Percentiles rank a stretch among this genome's conserved stretches.
phyloP scores from a whole-genome alignment of 1,140 invertebrate genomes.

The Palaemon carinicauda region DNA sequence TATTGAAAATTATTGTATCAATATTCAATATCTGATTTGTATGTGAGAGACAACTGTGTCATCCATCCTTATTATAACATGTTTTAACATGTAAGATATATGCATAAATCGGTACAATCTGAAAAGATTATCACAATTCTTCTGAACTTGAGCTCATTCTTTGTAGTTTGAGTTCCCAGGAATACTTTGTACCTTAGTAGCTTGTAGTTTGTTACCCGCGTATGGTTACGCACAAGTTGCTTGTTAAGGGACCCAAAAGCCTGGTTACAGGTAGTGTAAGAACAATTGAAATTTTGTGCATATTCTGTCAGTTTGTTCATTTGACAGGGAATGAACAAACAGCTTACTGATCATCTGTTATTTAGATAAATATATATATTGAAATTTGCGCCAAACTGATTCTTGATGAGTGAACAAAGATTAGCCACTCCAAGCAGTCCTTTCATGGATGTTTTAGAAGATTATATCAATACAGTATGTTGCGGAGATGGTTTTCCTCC shows the following conservation, averaged over 20 bases:
- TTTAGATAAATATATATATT: too few species aligned
- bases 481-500: not conserved
- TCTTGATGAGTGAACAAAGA: too few species aligned
- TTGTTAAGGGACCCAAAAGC: conserved; percentile 19
- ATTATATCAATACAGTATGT: too few species aligned
- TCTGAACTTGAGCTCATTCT: conserved; percentile 12
- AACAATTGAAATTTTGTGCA: not conserved
- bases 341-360: too few species aligned
- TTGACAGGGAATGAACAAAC: too few species aligned
- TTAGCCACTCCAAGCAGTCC: too few species aligned
- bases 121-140: not conserved
- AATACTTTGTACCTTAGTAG: conserved; percentile 50
- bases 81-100: conserved; percentile 34
- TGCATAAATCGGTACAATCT: not conserved
- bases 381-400: too few species aligned
- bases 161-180: conserved; percentile 6
- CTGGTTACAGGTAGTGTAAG: not conserved
- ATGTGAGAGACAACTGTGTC: conserved; percentile 28
- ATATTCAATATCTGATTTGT: conserved; percentile 7
- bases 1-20: conserved; percentile 17
- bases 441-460: too few species aligned
- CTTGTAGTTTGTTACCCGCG: conserved; percentile 37
- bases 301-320: too few species aligned
- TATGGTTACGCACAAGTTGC: conserved; percentile 41
- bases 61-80: conserved; percentile 40